Percentiles rank a stretch among this genome's conserved stretches.
Evolutionary conservation across 2,113 vertebrate genomes (phyloP).

Genomic region (Myxocyprinus asiaticus): DNA sequence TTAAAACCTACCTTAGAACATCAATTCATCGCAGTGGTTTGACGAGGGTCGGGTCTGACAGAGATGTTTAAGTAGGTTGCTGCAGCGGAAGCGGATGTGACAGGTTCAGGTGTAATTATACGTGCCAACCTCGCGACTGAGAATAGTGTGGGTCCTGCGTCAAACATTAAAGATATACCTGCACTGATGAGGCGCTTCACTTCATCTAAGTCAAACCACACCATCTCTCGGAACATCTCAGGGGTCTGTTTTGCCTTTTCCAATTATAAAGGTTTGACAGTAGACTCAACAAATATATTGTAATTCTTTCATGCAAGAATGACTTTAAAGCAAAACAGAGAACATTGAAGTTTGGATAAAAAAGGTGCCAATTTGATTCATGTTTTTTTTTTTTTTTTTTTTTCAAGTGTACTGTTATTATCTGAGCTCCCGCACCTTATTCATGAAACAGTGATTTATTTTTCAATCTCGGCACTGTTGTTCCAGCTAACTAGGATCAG

Average conservation of each 20-base stretch:
- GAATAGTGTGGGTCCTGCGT: constrained; percentile 47
- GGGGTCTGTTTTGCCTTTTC: constrained; percentile 68
- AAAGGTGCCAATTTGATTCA: constrained; percentile 20
- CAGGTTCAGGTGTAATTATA: constrained; percentile 70
- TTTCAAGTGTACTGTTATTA: constrained; percentile 27
- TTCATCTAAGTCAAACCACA: constrained; percentile 11
- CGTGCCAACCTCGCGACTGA: constrained; percentile 66
- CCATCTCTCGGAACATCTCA: constrained; percentile 56
- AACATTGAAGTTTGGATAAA: constrained; percentile 15
- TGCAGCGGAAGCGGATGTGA: constrained; percentile 63
- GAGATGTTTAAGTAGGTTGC: constrained; percentile 76
- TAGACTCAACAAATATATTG: constrained; percentile 17
- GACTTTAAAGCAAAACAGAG: constrained; percentile 44
- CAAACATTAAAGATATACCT: constrained; percentile 62
- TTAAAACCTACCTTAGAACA: constrained; percentile 88
- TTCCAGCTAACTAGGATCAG: constrained; percentile 32
- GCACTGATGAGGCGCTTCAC: constrained; percentile 50
- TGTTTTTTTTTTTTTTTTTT: constrained; percentile 31
- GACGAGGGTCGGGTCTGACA: constrained; percentile 80
- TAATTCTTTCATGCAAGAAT: constrained; percentile 9
- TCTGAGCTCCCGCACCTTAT: constrained; percentile 18
- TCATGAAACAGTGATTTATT: constrained; percentile 42
- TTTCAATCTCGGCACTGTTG: constrained; percentile 33
- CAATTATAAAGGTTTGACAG: constrained; percentile 54
- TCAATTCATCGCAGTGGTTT: constrained; percentile 83